phyloP scores from a whole-genome alignment of 1,140 invertebrate species.

The Scaptomyza graminum region DNA sequence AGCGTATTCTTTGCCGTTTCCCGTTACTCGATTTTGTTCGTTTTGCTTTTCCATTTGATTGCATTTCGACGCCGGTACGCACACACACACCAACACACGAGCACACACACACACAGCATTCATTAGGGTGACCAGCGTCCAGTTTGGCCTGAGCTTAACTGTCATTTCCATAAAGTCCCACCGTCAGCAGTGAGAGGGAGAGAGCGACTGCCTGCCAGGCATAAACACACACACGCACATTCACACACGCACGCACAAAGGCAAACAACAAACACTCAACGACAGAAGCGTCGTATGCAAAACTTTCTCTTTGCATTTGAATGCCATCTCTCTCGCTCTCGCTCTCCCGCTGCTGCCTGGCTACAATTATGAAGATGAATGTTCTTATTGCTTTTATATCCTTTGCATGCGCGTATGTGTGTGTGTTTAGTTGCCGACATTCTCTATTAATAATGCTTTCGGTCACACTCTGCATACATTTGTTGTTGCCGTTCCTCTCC shows the following conservation, averaged over 20 bases:
- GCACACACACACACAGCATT: constrained; percentile 33
- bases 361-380: constrained; percentile 80
- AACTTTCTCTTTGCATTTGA: constrained; percentile 75
- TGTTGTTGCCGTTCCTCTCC: constrained; percentile 50
- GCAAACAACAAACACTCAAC: constrained; percentile 18
- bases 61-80: constrained; percentile 60
- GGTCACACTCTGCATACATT: constrained; percentile 81
- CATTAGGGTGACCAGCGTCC: constrained; percentile 71
- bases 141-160: constrained; percentile 63
- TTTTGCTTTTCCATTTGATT: constrained; percentile 75
- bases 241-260: constrained; percentile 4
- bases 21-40: neutral
- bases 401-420: constrained; percentile 41
- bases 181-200: neutral
- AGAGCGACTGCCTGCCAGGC: neutral
- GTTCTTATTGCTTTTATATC: constrained; percentile 80
- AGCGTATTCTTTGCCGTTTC: constrained; percentile 38
- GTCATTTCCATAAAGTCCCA: constrained; percentile 72
- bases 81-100: constrained; percentile 9
- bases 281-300: constrained; percentile 74
- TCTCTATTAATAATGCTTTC: constrained; percentile 81
- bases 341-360: constrained; percentile 25
- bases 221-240: neutral
- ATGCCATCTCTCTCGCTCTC: constrained; percentile 36
- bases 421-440: constrained; percentile 57